phyloP scores from a whole-genome alignment of 2,888 invertebrate genomes.

The Idaea aversata region DNA sequence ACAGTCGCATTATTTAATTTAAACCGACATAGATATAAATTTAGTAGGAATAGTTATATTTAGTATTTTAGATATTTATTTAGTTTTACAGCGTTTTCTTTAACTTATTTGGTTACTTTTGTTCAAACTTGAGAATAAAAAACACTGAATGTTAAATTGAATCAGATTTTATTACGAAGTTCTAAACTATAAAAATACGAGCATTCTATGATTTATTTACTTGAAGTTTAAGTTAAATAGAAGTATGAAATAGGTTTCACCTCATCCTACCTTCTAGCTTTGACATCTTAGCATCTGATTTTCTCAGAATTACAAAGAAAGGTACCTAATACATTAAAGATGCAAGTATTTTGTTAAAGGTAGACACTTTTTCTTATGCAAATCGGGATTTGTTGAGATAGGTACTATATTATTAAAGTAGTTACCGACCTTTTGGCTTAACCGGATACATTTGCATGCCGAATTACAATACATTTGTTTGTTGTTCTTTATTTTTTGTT shows the following conservation, averaged over 20 bases:
- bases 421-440: conserved; percentile 9
- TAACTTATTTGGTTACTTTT: too few species aligned
- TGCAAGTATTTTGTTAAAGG: not conserved
- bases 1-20: conserved; percentile 17
- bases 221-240: too few species aligned
- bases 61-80: not conserved
- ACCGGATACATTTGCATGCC: conserved; percentile 1
- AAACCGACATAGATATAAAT: not conserved
- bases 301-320: not conserved
- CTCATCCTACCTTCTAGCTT: too few species aligned
- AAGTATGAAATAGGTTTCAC: too few species aligned
- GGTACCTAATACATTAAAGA: not conserved
- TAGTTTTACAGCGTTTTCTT: too few species aligned
- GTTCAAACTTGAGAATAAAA: too few species aligned
- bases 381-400: not conserved
- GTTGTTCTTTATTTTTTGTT: not conserved
- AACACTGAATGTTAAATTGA: too few species aligned
- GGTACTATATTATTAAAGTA: conserved; percentile 3
- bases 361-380: not conserved
- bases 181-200: too few species aligned
- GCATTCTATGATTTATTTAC: too few species aligned
- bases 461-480: conserved; percentile 5
- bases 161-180: too few species aligned
- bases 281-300: not conserved
- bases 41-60: not conserved